These are phyloP conservation scores for Calidris pygmaea DNA, from an alignment of 2,113 vertebrate genomes.

Conservation along the genomic window DNA sequence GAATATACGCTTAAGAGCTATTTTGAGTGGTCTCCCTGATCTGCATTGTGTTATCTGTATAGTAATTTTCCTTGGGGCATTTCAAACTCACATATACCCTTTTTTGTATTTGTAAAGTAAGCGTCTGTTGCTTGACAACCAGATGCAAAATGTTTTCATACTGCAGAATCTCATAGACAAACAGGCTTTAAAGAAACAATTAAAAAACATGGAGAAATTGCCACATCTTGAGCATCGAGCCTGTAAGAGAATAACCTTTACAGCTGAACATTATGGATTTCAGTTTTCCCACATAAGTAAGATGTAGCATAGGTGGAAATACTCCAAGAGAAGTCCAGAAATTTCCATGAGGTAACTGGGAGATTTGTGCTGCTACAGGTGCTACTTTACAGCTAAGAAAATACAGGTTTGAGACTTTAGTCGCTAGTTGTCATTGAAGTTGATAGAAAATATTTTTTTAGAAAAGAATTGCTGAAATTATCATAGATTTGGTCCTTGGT, in stretches of 20 bases:
- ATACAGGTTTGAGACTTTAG: neutral
- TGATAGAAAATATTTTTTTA: neutral
- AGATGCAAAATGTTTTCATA: constrained; percentile 33
- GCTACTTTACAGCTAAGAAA: neutral
- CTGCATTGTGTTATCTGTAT: constrained; percentile 6
- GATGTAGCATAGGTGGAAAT: neutral
- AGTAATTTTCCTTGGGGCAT: constrained; percentile 5
- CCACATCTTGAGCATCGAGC: neutral
- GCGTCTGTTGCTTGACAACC: constrained; percentile 42
- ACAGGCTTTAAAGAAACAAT: constrained; percentile 13
- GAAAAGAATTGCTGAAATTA: neutral
- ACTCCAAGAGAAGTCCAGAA: neutral
- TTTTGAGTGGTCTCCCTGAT: neutral
- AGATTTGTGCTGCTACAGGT: neutral
- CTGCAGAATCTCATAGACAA: constrained; percentile 8
- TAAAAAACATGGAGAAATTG: neutral
- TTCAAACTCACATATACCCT: neutral
- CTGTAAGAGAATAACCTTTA: neutral
- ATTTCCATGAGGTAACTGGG: neutral
- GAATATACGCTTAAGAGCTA: neutral
- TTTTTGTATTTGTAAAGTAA: neutral
- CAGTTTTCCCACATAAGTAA: neutral
- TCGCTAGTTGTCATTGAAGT: neutral
- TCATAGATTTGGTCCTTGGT: neutral
- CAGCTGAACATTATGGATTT: neutral